Conservation (phyloP, 2,888 invertebrate species). For the Mayetiola destructor region DNA sequence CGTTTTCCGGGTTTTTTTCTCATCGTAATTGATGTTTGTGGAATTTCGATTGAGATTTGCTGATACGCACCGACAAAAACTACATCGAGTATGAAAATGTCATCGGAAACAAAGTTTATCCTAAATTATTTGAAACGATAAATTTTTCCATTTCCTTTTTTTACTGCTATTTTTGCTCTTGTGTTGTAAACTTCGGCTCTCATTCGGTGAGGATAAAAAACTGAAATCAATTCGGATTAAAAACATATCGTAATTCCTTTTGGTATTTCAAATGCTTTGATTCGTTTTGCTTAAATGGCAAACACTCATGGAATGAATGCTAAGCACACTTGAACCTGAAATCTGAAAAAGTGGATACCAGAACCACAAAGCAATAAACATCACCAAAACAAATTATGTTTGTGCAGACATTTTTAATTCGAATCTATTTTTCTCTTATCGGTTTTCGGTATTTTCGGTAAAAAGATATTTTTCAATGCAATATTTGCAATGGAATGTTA, state of each 20-base stretch:
- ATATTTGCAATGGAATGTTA: too few relatives aligned
- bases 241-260: conserved; percentile 6
- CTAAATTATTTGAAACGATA: conserved; percentile 9
- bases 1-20: too few relatives aligned
- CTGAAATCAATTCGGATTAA: conserved; percentile 1
- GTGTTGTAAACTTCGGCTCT: too few relatives aligned
- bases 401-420: conserved; percentile 1
- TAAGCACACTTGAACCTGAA: neutral
- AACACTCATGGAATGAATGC: neutral
- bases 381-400: conserved; percentile 1
- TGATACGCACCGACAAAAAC: too few relatives aligned
- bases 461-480: too few relatives aligned
- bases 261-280: too few relatives aligned
- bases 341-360: neutral
- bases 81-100: conserved; percentile 10
- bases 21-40: too few relatives aligned
- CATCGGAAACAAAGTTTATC: conserved; percentile 4
- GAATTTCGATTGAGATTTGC: too few relatives aligned
- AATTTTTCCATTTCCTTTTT: neutral
- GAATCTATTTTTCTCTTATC: neutral
- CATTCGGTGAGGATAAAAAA: too few relatives aligned
- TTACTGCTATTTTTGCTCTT: neutral
- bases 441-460: too few relatives aligned
- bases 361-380: neutral
- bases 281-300: too few relatives aligned